These are phyloP conservation scores for Chymomyza amoena DNA, from an alignment of 2,888 invertebrate species.

Conservation along the genomic window DNA sequence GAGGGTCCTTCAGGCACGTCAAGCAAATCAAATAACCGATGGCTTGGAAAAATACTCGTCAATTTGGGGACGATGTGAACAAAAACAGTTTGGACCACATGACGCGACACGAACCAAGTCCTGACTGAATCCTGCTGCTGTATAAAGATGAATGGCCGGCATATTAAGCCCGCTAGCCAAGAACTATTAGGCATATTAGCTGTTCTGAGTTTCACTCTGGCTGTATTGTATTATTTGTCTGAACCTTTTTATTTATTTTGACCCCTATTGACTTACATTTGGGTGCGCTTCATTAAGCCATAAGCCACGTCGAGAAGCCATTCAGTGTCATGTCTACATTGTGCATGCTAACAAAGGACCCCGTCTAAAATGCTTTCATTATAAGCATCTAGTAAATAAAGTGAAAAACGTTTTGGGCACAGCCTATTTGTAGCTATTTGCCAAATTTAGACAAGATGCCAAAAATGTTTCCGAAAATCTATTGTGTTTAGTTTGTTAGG, in stretches of 20 bases:
- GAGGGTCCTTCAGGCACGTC: background rate
- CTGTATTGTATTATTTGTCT: conserved; percentile 9
- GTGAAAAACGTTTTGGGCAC: conserved; percentile 8
- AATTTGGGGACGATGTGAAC: conserved; percentile 29
- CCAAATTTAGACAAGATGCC: background rate
- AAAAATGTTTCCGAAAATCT: background rate
- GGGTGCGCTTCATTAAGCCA: conserved; percentile 66
- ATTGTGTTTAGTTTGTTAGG: background rate
- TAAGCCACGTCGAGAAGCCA: conserved; percentile 34
- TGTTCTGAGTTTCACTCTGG: conserved; percentile 18
- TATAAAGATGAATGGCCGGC: conserved; percentile 5
- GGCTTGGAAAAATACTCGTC: conserved; percentile 54
- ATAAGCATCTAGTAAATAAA: conserved; percentile 15
- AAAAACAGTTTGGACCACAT: conserved; percentile 3
- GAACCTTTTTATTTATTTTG: conserved; percentile 15
- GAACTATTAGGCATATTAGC: conserved; percentile 53
- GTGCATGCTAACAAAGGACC: conserved; percentile 5
- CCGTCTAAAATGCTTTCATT: conserved; percentile 16
- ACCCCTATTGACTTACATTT: conserved; percentile 48
- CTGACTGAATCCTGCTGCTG: background rate
- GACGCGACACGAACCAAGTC: conserved; percentile 23
- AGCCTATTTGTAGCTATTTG: background rate
- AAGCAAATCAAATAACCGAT: conserved; percentile 36
- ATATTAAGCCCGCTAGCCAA: conserved; percentile 7
- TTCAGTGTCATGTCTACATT: conserved; percentile 43